These are phyloP conservation scores for Standfussiana lucernea DNA, from an alignment of 2,888 invertebrate species.

Conservation along the genomic window DNA sequence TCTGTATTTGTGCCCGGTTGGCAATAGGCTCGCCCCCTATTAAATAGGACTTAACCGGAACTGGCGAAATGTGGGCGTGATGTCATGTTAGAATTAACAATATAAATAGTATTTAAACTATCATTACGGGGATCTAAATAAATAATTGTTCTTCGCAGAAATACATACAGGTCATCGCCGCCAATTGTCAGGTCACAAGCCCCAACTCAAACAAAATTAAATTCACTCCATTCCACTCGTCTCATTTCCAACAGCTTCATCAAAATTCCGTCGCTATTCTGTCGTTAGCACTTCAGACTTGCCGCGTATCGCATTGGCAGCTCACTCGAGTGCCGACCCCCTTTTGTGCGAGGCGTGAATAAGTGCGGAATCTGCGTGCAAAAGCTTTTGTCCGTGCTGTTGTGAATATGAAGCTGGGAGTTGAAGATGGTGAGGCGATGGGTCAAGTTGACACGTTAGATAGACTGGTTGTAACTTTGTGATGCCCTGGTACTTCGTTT, in stretches of 20 bases:
- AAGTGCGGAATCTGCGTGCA: conserved; percentile 68
- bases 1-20: background rate
- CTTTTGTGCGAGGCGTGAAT: conserved; percentile 72
- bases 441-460: conserved; percentile 15
- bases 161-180: conserved; percentile 30
- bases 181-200: conserved; percentile 3
- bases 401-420: conserved; percentile 14
- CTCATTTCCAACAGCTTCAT: conserved; percentile 39
- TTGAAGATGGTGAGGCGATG: conserved; percentile 22
- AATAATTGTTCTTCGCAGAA: conserved; percentile 5
- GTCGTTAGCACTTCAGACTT: conserved; percentile 31
- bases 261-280: conserved; percentile 46
- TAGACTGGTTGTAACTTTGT: conserved; percentile 13
- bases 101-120: background rate
- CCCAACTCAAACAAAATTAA: conserved; percentile 31
- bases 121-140: background rate
- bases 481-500: conserved; percentile 11
- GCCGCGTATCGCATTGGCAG: conserved; percentile 38
- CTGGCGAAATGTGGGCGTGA: background rate
- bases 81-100: too few species aligned
- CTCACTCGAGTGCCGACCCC: conserved; percentile 46
- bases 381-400: conserved; percentile 47
- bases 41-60: background rate
- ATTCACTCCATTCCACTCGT: conserved; percentile 37
- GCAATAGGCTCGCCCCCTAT: background rate